A percentile compares a stretch with the other conserved stretches of the same genome.
Conservation (phyloP, 1,140 invertebrate species). For the Sitophilus oryzae region DNA sequence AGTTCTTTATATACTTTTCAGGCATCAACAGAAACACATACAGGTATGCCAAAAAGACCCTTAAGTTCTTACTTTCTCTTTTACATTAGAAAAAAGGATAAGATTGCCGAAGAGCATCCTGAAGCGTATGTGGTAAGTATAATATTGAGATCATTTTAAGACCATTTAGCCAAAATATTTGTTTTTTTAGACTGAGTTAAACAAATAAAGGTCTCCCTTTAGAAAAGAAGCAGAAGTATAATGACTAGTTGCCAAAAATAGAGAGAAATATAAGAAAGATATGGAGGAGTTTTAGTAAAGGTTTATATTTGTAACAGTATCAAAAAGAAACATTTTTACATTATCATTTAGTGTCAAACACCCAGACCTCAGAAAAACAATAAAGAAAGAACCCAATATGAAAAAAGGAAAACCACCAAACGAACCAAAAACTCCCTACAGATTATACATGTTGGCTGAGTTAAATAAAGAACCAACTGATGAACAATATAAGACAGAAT, state of each 20-base stretch:
- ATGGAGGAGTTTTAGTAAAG: conserved; percentile 45
- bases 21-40: conserved; percentile 40
- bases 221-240: conserved; percentile 46
- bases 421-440: conserved; percentile 18
- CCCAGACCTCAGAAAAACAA: conserved; percentile 23
- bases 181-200: conserved; percentile 43
- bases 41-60: conserved; percentile 49
- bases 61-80: conserved; percentile 48
- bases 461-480: conserved; percentile 25
- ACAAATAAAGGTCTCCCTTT: conserved; percentile 45
- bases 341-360: conserved; percentile 25
- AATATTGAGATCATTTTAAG: too few relatives aligned
- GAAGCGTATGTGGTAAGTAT: conserved; percentile 43
- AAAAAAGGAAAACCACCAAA: conserved; percentile 27
- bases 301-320: too few relatives aligned
- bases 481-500: conserved; percentile 33
- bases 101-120: conserved; percentile 44
- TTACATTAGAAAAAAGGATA: conserved; percentile 46
- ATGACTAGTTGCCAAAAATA: conserved; percentile 37
- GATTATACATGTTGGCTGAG: conserved; percentile 20
- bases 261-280: conserved; percentile 42
- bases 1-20: too few relatives aligned
- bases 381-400: conserved; percentile 15
- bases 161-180: too few relatives aligned
- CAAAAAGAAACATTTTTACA: too few relatives aligned